Percentiles rank a stretch among this genome's conserved stretches.
Conservation (phyloP, 2,888 invertebrate genomes). For the Ophion ventricosus region DNA sequence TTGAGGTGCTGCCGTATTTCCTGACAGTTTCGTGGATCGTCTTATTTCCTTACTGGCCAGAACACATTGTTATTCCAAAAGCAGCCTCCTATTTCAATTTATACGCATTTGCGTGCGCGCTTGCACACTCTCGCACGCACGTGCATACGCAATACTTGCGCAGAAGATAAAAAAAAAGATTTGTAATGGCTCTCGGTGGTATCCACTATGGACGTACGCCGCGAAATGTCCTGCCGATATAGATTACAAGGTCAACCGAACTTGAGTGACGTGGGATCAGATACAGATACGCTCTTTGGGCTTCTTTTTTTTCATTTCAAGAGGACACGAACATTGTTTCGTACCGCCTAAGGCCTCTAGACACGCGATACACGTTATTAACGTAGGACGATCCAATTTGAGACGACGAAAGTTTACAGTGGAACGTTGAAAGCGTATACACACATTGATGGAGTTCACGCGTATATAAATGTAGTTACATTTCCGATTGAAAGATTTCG, state of each 20-base stretch:
- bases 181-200: neutral
- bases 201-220: neutral
- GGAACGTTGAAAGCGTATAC: neutral
- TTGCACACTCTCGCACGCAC: neutral
- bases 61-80: neutral
- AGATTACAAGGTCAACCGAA: conserved; percentile 3
- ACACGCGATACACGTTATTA: conserved; percentile 3
- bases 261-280: neutral
- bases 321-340: neutral
- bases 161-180: neutral
- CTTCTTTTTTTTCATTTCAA: neutral
- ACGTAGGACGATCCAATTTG: conserved; percentile 4
- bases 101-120: neutral
- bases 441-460: neutral
- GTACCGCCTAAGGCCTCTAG: neutral
- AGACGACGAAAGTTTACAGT: neutral
- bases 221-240: neutral
- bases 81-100: neutral
- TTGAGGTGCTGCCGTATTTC: conserved; percentile 37
- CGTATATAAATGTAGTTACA: no score
- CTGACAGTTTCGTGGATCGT: conserved; percentile 12
- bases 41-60: neutral
- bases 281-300: conserved; percentile 1
- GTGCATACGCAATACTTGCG: neutral
- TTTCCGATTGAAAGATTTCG: no score